These are phyloP conservation scores for Ceriagrion tenellum DNA, from an alignment of 2,888 invertebrate genomes.

Conservation along the genomic window DNA sequence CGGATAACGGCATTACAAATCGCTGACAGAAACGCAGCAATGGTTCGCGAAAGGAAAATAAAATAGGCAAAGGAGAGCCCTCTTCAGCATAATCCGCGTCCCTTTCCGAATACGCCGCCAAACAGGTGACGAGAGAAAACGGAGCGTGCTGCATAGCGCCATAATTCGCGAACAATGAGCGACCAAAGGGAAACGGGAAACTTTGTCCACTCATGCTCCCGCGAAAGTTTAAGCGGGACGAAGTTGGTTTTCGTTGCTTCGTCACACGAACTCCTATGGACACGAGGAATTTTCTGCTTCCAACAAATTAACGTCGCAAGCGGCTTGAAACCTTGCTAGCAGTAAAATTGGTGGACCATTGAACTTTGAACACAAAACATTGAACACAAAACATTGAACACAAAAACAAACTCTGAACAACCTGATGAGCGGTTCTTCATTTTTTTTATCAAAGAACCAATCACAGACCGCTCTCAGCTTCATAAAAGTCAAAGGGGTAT, in stretches of 20 bases:
- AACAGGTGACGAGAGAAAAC: background rate
- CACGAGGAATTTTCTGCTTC: background rate
- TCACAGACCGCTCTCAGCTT: no score
- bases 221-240: background rate
- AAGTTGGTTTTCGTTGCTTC: background rate
- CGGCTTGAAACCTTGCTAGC: background rate
- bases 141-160: background rate
- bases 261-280: background rate
- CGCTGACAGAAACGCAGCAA: no score
- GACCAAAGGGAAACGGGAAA: background rate
- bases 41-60: background rate
- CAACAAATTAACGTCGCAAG: background rate
- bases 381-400: no score
- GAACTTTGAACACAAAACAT: no score
- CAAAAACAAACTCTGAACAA: no score
- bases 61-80: background rate
- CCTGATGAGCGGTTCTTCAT: no score
- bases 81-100: background rate
- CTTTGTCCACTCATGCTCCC: background rate
- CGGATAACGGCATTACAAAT: no score
- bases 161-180: conserved; percentile 18
- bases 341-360: background rate
- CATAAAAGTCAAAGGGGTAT: no score
- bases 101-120: background rate
- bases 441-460: no score